Evolutionary conservation across 1,140 invertebrate species (phyloP).

Genomic region (Diorhabda sublineata): DNA sequence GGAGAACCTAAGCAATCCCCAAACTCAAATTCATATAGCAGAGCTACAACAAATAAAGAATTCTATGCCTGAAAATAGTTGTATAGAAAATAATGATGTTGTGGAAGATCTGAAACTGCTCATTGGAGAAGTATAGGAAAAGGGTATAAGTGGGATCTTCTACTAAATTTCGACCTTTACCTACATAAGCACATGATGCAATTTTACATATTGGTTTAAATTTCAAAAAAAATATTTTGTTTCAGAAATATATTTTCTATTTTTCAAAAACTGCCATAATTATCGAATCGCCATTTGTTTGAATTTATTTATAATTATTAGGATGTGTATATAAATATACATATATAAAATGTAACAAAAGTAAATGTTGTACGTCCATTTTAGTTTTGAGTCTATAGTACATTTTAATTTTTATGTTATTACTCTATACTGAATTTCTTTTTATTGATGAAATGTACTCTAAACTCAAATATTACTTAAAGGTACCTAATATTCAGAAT

Average conservation of each 20-base stretch:
- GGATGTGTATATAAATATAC: slow-evolving; percentile 37
- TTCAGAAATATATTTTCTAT: slow-evolving; percentile 34
- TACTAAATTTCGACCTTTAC: slow-evolving; percentile 17
- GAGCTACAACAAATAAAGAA: slow-evolving; percentile 85
- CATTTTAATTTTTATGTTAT: slow-evolving; percentile 24
- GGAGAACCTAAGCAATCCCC: slow-evolving; percentile 94
- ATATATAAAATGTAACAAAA: slow-evolving; percentile 41
- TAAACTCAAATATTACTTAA: slow-evolving; percentile 42
- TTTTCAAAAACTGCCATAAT: slow-evolving; percentile 43
- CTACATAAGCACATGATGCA: slow-evolving; percentile 28
- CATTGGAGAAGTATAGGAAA: slow-evolving; percentile 19
- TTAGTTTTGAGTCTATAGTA: slow-evolving; percentile 39
- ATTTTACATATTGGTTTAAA: background rate
- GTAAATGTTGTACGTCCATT: slow-evolving; percentile 41
- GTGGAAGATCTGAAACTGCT: slow-evolving; percentile 30
- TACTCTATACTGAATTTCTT: slow-evolving; percentile 21
- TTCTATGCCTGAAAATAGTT: slow-evolving; percentile 84
- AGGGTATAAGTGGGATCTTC: slow-evolving; percentile 42
- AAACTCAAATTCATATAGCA: slow-evolving; percentile 84
- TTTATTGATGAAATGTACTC: slow-evolving; percentile 30
- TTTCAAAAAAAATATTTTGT: slow-evolving; percentile 8
- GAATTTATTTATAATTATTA: slow-evolving; percentile 25
- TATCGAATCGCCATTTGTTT: slow-evolving; percentile 24
- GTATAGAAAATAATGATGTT: slow-evolving; percentile 34
- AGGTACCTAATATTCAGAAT: slow-evolving; percentile 41